Evolutionary conservation across 2,113 vertebrate species (phyloP), one percentile per base, ranked within the genome.

Genomic region (Pygoscelis adeliae): DNA sequence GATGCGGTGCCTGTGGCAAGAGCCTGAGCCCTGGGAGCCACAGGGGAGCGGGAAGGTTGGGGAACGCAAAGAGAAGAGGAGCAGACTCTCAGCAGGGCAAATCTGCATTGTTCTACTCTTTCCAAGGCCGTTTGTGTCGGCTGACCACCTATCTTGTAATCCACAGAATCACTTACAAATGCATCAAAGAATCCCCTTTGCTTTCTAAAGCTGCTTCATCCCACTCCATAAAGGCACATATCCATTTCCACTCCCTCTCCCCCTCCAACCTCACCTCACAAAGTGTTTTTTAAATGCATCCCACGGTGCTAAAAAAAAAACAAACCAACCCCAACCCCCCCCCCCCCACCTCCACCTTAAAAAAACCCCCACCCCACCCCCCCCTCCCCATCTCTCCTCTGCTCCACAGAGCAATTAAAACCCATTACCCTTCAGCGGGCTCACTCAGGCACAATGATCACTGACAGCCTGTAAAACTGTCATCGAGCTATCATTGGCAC

Each of bases 361-460:
- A 49, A n/a, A 56, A 38, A 7, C 12, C 9, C 8, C n/a, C n/a
- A n/a, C n/a, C n/a, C n/a, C n/a, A n/a, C n/a, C n/a, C n/a, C n/a
- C n/a, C n/a, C n/a, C n/a, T n/a, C n/a, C n/a, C 11, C 7, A 1
- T 42, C 50, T 66, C 50, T 65, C 58, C 53, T 44, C 73, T 66
- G 62, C 84, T 91, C 76, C 55, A 94, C 96, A 97, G 74, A 91
- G 91, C 95, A 97, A 96, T 97, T 97, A 97, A 95, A 92, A 40
- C 66, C 73, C 58, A 90, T 97, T 97, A 95, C 53, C 83, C 83
- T 96, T 95, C 86, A 93, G 44, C 86, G 82, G 94, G 76, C 44
- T 73, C 71, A 77, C 47, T 94, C 87, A 88, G 90, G 90, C 96
- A 94, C 56, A 58, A 59, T 2, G 9, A 87, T 96, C 96, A 96